Evolutionary conservation across 2,888 invertebrate species (phyloP), one percentile per base, ranked within the genome.

Genomic region (Chironomus tentans): DNA sequence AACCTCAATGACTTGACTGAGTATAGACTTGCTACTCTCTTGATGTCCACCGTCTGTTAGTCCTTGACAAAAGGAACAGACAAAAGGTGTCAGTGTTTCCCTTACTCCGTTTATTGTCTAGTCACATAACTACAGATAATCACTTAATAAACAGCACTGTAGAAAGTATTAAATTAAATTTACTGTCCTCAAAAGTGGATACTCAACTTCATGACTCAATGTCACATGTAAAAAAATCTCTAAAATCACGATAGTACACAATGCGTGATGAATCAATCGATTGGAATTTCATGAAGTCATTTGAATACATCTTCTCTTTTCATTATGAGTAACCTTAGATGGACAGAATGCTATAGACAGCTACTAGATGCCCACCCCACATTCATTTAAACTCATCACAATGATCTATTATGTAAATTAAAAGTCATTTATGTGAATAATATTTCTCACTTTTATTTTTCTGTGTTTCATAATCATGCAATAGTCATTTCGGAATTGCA

Each of bases 271-370:
- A 65, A 24, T 65, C 65, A 65, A 65, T 65, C 21, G 65, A 65
- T 65, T 65, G 65, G 65, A 65, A 65, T 65, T 65, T 65, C 65
- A 22, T 65, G 65, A 65, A 18, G 21, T 65, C 65, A 65, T 24
- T 24, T 13, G 21, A 12, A 56, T 15, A 56, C n/a, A 56, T 15
- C n/a, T 15, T 15, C n/a, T 56, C 18, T 56, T 1, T 18, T 56
- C 6, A 15, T n/a, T 13, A 24, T 65, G 65, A 22, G 10, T 21
- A 21, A 56, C n/a, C 56, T 38, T 38, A 38, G 38, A 56, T 56
- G n/a, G 18, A 56, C 56, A 56, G 7, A 7, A 18, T 15, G 4
- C 18, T 56, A 15, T 56, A 56, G 15, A 38, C 38, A 2, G 38
- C 38, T 38, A 38, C 38, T 56, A 56, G 56, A 15, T 18, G 56